phyloP scores from a whole-genome alignment of 2,888 invertebrate genomes.

The Drosophila mimetica region DNA sequence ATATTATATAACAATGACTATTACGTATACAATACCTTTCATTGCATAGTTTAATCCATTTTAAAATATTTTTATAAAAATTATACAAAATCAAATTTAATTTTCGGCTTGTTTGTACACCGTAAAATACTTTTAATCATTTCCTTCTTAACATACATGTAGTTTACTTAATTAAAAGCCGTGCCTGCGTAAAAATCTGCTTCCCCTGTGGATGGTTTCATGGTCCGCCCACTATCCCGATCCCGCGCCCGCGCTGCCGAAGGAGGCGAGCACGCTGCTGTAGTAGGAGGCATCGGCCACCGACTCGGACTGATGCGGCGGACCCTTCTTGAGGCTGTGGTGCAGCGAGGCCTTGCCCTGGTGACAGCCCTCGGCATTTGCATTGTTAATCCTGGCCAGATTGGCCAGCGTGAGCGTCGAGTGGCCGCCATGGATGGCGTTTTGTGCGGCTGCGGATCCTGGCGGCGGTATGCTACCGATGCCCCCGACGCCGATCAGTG shows the following conservation, averaged over 20 bases:
- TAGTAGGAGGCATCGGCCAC: conserved; percentile 83
- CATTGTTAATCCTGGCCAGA: conserved; percentile 82
- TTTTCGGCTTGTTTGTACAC: not conserved
- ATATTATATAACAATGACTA: too few species aligned
- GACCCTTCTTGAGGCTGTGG: conserved; percentile 80
- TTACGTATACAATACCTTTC: too few species aligned
- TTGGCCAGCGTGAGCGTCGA: conserved; percentile 81
- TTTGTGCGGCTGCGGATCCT: conserved; percentile 61
- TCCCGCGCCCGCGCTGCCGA: conserved; percentile 59
- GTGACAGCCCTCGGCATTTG: conserved; percentile 83
- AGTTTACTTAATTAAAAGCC: conserved; percentile 29
- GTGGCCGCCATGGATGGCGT: conserved; percentile 64
- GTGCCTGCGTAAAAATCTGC: conserved; percentile 27
- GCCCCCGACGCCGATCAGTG: conserved; percentile 35
- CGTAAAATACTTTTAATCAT: conserved; percentile 18
- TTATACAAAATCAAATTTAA: not conserved
- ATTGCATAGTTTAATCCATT: too few species aligned
- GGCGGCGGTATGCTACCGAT: conserved; percentile 79
- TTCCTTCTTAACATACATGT: conserved; percentile 19
- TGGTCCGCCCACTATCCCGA: too few species aligned
- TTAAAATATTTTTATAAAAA: not conserved
- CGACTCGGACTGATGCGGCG: conserved; percentile 78
- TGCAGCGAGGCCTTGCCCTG: conserved; percentile 82
- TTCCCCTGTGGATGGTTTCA: conserved; percentile 9
- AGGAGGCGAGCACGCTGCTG: conserved; percentile 82